Evolutionary conservation across 1,140 invertebrate genomes (phyloP), one percentile per base, ranked within the genome.

Genomic region (Drosophila pseudoobscura): DNA sequence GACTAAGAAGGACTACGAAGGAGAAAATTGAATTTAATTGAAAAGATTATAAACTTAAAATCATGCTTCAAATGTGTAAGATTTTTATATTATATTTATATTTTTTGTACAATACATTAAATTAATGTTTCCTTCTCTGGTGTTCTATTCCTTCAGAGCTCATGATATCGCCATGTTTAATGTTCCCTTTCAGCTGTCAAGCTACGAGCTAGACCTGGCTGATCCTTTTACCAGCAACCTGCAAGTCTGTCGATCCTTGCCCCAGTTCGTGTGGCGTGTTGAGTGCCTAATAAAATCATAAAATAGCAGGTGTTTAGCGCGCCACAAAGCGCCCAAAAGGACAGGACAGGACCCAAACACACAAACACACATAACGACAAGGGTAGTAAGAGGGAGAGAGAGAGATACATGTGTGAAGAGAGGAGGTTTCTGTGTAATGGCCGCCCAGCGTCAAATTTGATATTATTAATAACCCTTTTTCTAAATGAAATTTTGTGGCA

Each of bases 401-500:
- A 15, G 15, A 15, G n/a, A 26, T 13, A 57, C 6, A 49, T 17
- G 41, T 26, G 41, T 22, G 20, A 35, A 39, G 31, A 6, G 8
- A 52, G 3, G 4, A 17, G n/a, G 11, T 9, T 44, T 51, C 31
- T 65, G 50, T 15, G 56, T 68, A 76, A 84, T 84, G 76, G 75
- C 56, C 70, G 71, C 59, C 77, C 58, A 65, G 83, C 82, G 78
- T 87, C 78, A 87, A 75, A 87, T 82, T 85, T 88, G 71, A 69
- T 88, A 88, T 82, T 82, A 87, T 87, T 87, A 88, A 87, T 88
- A 87, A 88, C 75, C 82, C 82, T 88, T 88, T 87, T 82, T 82
- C 78, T 69, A 87, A 87, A 87, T 88, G 78, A 88, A 87, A 72
- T 87, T 87, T 75, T 82, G 83, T 88, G 78, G 78, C 83, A 74